Evolutionary conservation across 64 coral and sea anemone genomes (phyloP).

Genomic region (Montipora foliosa): DNA sequence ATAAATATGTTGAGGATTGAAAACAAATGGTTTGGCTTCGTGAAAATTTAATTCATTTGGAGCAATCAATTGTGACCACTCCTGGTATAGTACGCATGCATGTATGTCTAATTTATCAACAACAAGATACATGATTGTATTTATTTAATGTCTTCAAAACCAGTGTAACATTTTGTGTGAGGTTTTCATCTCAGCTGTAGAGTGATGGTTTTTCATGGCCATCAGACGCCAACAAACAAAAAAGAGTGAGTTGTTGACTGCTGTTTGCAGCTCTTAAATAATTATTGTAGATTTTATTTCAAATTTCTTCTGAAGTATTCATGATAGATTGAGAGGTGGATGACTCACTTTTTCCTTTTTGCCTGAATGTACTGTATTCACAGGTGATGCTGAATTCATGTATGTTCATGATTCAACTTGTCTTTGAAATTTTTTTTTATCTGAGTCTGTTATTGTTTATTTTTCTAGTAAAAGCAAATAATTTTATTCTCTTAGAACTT

Average conservation of each 20-base stretch:
- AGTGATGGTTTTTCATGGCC: constrained; percentile 45
- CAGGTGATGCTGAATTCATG: too few species aligned
- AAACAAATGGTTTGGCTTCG: constrained; percentile 12
- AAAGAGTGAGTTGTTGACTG: constrained; percentile 22
- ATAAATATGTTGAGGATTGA: constrained; percentile 4
- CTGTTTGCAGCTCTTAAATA: too few species aligned
- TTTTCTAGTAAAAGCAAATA: too few species aligned
- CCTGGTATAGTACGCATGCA: background rate
- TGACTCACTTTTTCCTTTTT: too few species aligned
- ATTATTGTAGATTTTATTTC: too few species aligned
- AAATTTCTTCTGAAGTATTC: too few species aligned
- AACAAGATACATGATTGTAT: background rate
- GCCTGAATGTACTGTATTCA: too few species aligned
- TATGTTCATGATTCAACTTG: too few species aligned
- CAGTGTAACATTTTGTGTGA: background rate
- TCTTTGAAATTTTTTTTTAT: too few species aligned
- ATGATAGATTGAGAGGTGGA: too few species aligned
- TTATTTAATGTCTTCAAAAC: background rate
- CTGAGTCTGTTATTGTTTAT: too few species aligned
- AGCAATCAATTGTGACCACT: background rate
- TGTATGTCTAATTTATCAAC: background rate
- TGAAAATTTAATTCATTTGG: background rate
- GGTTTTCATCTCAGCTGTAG: background rate
- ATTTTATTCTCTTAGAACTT: too few species aligned
- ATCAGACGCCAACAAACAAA: background rate